phyloP scores from a whole-genome alignment of 2,888 invertebrate genomes.

The Lymantria dispar region DNA sequence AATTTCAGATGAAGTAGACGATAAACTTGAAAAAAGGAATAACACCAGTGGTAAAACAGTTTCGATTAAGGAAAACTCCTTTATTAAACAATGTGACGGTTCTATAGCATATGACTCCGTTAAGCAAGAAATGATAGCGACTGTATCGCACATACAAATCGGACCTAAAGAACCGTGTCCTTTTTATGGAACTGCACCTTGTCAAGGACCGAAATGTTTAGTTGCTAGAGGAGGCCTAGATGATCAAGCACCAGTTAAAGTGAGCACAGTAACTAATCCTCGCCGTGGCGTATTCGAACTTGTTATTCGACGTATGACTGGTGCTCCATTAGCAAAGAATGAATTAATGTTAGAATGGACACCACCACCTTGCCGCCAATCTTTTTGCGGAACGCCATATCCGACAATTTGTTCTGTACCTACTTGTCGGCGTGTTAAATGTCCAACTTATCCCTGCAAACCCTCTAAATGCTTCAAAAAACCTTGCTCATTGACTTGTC shows the following conservation, averaged over 20 bases:
- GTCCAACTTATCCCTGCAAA: background rate
- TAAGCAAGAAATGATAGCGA: constrained; percentile 51
- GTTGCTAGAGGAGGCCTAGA: constrained; percentile 44
- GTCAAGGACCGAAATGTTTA: constrained; percentile 63
- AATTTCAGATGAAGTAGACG: background rate
- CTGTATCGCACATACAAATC: constrained; percentile 65
- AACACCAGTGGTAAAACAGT: constrained; percentile 40
- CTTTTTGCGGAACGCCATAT: constrained; percentile 36
- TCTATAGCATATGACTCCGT: background rate
- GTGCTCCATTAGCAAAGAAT: constrained; percentile 68
- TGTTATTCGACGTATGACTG: constrained; percentile 63
- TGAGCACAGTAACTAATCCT: constrained; percentile 59
- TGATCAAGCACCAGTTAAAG: constrained; percentile 58
- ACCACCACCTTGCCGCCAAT: constrained; percentile 56
- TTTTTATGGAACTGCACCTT: constrained; percentile 53
- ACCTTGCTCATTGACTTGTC: constrained; percentile 8
- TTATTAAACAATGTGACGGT: background rate
- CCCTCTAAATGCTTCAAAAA: constrained; percentile 8
- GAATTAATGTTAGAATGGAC: constrained; percentile 76
- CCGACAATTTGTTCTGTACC: constrained; percentile 24
- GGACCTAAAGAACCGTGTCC: constrained; percentile 60
- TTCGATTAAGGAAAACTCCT: constrained; percentile 45
- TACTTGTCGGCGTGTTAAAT: constrained; percentile 46
- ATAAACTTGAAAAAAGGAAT: background rate
- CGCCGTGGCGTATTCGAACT: constrained; percentile 73